These are phyloP conservation scores for Monopterus albus DNA, from an alignment of 2,113 vertebrate genomes.

Conservation along the genomic window DNA sequence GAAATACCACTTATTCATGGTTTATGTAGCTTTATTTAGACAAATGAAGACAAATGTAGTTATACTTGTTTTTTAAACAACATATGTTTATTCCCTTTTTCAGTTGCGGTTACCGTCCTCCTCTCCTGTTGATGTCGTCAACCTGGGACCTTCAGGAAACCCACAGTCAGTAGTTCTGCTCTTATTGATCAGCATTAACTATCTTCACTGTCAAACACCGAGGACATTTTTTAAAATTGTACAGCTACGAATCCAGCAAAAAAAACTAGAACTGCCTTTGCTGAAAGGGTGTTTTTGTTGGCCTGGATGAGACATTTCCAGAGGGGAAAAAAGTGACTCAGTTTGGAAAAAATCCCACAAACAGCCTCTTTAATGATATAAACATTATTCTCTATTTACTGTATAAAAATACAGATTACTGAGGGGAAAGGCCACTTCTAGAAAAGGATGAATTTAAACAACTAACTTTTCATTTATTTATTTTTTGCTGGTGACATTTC, in stretches of 20 bases:
- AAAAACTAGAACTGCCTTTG: background rate
- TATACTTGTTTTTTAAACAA: background rate
- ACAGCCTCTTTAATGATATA: background rate
- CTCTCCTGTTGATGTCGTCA: constrained; percentile 85
- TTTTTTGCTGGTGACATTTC: too few species aligned
- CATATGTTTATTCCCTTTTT: constrained; percentile 13
- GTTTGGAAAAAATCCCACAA: background rate
- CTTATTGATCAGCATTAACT: background rate
- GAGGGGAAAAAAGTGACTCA: background rate
- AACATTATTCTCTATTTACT: too few species aligned
- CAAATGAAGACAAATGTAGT: background rate
- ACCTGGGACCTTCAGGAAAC: constrained; percentile 95
- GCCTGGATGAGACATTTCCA: too few species aligned
- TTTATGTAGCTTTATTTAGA: too few species aligned
- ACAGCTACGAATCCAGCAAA: background rate
- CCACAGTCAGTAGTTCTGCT: constrained; percentile 89
- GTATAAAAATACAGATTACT: too few species aligned
- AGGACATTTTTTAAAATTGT: background rate
- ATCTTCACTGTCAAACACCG: background rate
- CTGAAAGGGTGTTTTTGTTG: too few species aligned
- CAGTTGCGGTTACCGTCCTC: constrained; percentile 76
- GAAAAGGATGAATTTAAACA: too few species aligned
- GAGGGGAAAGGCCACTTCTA: too few species aligned
- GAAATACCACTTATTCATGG: too few species aligned
- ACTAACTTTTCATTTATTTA: too few species aligned